phyloP scores from a whole-genome alignment of 1,140 invertebrate genomes.

The Caerostris extrusa region DNA sequence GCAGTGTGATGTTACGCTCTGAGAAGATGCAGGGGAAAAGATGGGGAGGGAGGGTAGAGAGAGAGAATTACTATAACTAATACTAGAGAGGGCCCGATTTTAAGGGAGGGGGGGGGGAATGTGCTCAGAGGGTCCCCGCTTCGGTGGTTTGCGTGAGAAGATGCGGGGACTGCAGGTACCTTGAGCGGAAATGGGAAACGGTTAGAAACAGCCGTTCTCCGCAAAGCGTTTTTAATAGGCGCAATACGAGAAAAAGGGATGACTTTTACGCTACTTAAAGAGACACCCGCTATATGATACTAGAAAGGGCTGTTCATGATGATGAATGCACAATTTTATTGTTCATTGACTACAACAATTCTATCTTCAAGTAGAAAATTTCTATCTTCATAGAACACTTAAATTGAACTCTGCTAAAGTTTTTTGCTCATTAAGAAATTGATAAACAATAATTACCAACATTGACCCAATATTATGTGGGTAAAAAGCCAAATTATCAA shows the following conservation, averaged over 20 bases:
- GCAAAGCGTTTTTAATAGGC: conserved; percentile 34
- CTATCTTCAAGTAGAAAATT: no score
- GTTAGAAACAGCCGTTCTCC: conserved; percentile 62
- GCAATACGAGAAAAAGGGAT: background rate
- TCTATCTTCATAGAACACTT: no score
- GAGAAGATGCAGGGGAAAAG: conserved; percentile 60
- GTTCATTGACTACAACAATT: background rate
- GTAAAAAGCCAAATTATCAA: no score
- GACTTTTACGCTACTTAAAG: conserved; percentile 36
- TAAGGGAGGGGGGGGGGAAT: conserved; percentile 26
- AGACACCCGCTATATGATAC: conserved; percentile 13
- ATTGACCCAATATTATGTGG: no score
- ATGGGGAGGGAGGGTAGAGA: background rate
- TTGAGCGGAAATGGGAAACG: conserved; percentile 71
- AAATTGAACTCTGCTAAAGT: no score
- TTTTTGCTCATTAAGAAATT: no score
- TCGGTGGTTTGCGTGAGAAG: conserved; percentile 77
- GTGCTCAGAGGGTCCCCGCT: conserved; percentile 48
- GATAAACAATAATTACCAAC: no score
- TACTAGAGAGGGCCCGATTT: conserved; percentile 26
- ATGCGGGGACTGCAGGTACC: conserved; percentile 66
- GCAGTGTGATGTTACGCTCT: conserved; percentile 75
- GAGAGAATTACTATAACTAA: conserved; percentile 18
- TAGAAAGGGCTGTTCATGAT: background rate
- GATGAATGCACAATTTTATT: background rate